Evolutionary conservation across 2,113 vertebrate genomes (phyloP), one percentile per base, ranked within the genome.

Genomic region (Nothoprocta pentlandii): DNA sequence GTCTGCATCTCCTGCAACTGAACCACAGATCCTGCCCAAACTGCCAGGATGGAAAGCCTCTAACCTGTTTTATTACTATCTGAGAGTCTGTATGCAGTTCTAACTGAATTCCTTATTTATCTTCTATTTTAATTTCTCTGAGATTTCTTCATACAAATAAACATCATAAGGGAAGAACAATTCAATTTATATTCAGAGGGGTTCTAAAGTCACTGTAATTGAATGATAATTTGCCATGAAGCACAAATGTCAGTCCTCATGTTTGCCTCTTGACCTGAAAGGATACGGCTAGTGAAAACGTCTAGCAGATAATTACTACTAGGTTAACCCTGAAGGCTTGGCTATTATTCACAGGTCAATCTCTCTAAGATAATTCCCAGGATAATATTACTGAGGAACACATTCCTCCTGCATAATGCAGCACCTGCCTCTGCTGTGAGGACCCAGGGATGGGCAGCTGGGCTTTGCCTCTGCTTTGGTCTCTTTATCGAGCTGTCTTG

Each of bases 321-420:
- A 89, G 94, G 96, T 96, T 97, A 97, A 95, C 93, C 96, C 94
- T 44, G 92, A 93, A 97, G 97, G 95, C 97, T 96, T 96, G 96
- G 97, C 98, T 97, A 97, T 98, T 98, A 98, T 97, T 98, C 96
- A 97, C 95, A 97, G 96, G 97, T 97, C 97, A 98, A 97, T 96
- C 97, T 97, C 97, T 97, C 97, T 93, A 97, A 96, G 97, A 95
- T 94, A 98, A 97, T 93, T 97, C 97, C 96, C 93, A 62, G 97
- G 98, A 96, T 96, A 96, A 92, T 90, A 96, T 97, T 97, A 97
- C 93, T 12, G 58, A 70, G 56, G 82, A 97, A 91, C 77, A 87
- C 4, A 81, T 87, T 94, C 90, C 92, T 79, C 94, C 83, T 94
- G 91, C 94, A 96, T 96, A 97, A 98, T 96, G 44, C 80, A 90